Evolutionary conservation across 2,113 vertebrate species (phyloP).

Genomic region (Cyanoramphus novaezelandiae): DNA sequence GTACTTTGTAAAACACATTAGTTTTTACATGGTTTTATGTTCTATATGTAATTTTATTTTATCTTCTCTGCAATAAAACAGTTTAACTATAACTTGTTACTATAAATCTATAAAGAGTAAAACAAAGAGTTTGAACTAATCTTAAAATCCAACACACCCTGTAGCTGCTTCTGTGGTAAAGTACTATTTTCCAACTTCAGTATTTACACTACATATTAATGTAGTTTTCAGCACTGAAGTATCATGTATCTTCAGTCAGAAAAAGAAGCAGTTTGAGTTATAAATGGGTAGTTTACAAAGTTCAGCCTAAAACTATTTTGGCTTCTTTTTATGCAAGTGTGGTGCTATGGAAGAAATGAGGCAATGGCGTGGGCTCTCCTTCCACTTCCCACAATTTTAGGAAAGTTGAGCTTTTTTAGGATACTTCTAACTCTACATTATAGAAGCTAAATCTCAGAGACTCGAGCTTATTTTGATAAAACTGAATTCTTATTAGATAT

Average conservation of each 20-base stretch:
- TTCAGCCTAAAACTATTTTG: not conserved
- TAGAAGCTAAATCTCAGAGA: not conserved
- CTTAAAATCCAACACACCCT: not conserved
- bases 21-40: constrained; percentile 24
- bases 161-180: not conserved
- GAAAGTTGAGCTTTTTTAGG: not conserved
- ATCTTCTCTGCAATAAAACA: constrained; percentile 9
- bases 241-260: not conserved
- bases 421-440: not conserved
- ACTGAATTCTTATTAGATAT: not conserved
- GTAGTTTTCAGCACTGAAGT: not conserved
- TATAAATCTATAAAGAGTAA: constrained; percentile 19
- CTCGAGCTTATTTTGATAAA: not conserved
- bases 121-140: not conserved
- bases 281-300: not conserved
- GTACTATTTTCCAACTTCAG: not conserved
- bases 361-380: not conserved
- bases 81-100: constrained; percentile 29
- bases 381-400: not conserved
- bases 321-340: not conserved
- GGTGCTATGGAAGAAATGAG: not conserved
- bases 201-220: not conserved
- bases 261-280: not conserved
- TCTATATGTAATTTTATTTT: constrained; percentile 28
- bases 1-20: not conserved